These are phyloP conservation scores for Hemicrepidius hirtus DNA, from an alignment of 2,888 invertebrate genomes.

Conservation along the genomic window DNA sequence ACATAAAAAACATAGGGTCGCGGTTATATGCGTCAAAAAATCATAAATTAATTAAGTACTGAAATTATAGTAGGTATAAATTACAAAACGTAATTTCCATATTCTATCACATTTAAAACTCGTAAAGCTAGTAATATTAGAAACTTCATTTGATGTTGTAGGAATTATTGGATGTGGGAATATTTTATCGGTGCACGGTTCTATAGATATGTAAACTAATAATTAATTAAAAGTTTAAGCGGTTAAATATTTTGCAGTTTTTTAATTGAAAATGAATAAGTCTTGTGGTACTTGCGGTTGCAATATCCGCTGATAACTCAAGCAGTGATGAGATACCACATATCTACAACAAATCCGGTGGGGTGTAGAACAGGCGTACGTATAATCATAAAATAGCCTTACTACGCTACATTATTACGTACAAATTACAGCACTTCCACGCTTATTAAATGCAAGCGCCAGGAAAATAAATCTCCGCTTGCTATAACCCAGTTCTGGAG, in stretches of 20 bases:
- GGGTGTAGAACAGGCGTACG: background rate
- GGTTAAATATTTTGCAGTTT: background rate
- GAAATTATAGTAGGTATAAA: too few species aligned
- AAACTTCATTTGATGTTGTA: too few species aligned
- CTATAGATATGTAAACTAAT: background rate
- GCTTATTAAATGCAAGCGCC: conserved; percentile 18
- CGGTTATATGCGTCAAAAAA: too few species aligned
- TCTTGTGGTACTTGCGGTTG: conserved; percentile 32
- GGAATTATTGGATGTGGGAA: too few species aligned
- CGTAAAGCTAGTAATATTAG: too few species aligned
- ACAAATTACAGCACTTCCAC: conserved; percentile 24
- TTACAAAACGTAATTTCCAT: too few species aligned
- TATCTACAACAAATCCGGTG: conserved; percentile 38
- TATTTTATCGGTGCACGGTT: too few species aligned
- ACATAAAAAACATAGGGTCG: too few species aligned
- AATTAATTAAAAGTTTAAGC: background rate
- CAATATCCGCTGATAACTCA: conserved; percentile 44
- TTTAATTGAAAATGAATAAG: background rate
- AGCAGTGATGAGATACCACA: conserved; percentile 28
- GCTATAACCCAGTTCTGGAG: background rate
- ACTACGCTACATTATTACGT: conserved; percentile 19
- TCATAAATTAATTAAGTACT: too few species aligned
- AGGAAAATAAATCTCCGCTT: conserved; percentile 19
- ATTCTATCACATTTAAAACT: too few species aligned
- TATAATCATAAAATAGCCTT: conserved; percentile 33